Evolutionary conservation across 2,888 invertebrate genomes (phyloP).

Genomic region (Andrena chrysosceles): DNA sequence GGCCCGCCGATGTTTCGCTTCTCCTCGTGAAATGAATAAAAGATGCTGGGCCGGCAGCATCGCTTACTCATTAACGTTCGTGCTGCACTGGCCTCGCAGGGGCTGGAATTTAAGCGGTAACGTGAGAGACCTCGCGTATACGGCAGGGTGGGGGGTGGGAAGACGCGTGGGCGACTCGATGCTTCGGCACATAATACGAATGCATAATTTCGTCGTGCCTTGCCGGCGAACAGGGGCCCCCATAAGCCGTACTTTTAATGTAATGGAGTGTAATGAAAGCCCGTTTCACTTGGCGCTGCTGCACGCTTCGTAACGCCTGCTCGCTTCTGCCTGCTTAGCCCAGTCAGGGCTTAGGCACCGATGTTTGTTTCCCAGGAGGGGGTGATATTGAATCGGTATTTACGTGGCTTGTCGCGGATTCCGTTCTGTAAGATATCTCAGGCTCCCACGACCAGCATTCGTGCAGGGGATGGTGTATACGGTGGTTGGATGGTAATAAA

Average conservation of each 20-base stretch:
- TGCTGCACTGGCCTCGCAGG: slow-evolving; percentile 34
- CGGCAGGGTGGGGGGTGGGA: slow-evolving; percentile 8
- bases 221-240: slow-evolving; percentile 12
- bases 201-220: slow-evolving; percentile 46
- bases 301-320: no score
- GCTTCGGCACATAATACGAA: slow-evolving; percentile 53
- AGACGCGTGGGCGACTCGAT: slow-evolving; percentile 57
- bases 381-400: no score
- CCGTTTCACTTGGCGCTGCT: slow-evolving; percentile 1
- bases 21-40: slow-evolving; percentile 78
- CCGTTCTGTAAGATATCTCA: no score
- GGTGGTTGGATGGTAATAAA: no score
- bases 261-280: slow-evolving; percentile 31
- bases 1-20: slow-evolving; percentile 69
- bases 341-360: background rate
- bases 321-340: background rate
- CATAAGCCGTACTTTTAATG: slow-evolving; percentile 15
- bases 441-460: no score
- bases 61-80: slow-evolving; percentile 71
- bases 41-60: slow-evolving; percentile 72
- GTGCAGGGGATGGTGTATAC: no score
- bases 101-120: slow-evolving; percentile 61
- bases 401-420: no score
- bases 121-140: slow-evolving; percentile 40
- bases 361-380: background rate